Evolutionary conservation across 64 coral and sea anemone genomes (phyloP).

Genomic region (Montipora cactus): DNA sequence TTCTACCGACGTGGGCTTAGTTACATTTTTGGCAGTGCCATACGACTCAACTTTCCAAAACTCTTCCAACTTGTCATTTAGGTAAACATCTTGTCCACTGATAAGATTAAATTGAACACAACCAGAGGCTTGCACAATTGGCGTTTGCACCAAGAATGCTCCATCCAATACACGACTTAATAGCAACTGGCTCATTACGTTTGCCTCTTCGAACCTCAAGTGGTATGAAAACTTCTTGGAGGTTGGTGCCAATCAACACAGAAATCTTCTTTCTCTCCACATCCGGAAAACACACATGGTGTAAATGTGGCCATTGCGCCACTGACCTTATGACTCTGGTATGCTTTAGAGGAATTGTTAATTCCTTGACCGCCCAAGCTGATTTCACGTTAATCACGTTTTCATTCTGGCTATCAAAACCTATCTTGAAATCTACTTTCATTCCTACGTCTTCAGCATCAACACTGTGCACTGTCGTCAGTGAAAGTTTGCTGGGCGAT

Average conservation of each 20-base stretch:
- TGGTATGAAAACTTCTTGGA: constrained; percentile 59
- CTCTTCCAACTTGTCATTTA: background rate
- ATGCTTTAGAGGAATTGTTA: constrained; percentile 42
- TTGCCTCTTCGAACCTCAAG: constrained; percentile 55
- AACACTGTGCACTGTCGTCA: too few species aligned
- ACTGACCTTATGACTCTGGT: background rate
- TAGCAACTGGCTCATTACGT: constrained; percentile 46
- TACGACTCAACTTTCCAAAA: constrained; percentile 44
- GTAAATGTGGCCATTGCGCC: constrained; percentile 31
- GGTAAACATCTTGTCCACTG: background rate
- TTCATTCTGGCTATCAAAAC: too few species aligned
- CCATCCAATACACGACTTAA: constrained; percentile 59
- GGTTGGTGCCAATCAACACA: constrained; percentile 27
- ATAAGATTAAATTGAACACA: background rate
- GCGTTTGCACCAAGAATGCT: constrained; percentile 59
- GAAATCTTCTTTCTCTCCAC: constrained; percentile 59
- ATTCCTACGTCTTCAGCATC: too few species aligned
- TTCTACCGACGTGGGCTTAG: constrained; percentile 25
- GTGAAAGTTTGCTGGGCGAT: too few species aligned
- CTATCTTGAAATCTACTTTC: too few species aligned
- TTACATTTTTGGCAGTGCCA: background rate
- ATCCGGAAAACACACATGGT: constrained; percentile 45
- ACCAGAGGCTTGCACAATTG: background rate
- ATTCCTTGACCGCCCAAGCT: constrained; percentile 30
- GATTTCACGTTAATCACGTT: too few species aligned